Evolutionary conservation across 2,888 invertebrate species (phyloP).

Genomic region (Tetranychus truncatus): DNA sequence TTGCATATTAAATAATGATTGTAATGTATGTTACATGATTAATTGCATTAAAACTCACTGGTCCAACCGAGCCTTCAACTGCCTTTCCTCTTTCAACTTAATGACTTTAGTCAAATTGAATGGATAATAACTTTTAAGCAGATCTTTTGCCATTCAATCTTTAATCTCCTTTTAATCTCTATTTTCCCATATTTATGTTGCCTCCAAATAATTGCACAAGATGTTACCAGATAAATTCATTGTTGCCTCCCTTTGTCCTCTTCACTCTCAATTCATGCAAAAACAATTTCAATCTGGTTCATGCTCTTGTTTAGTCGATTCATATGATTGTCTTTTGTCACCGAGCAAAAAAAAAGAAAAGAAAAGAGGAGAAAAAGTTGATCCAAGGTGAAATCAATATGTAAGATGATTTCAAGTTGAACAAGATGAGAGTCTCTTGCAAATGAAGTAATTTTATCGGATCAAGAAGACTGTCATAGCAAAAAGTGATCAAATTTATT

Average conservation of each 20-base stretch:
- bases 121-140: no score
- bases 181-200: not conserved
- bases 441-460: not conserved
- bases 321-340: no score
- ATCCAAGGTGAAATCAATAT: no score
- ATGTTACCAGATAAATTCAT: not conserved
- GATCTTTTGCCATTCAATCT: not conserved
- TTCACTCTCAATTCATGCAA: not conserved
- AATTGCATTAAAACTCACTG: constrained; percentile 1
- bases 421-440: no score
- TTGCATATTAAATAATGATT: not conserved
- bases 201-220: not conserved
- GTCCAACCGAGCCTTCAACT: not conserved
- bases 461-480: not conserved
- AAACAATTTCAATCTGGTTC: not conserved
- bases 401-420: no score
- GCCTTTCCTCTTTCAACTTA: not conserved
- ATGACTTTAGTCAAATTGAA: not conserved
- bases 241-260: not conserved
- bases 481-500: not conserved
- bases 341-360: no score
- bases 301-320: not conserved
- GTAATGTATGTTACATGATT: not conserved
- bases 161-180: not conserved
- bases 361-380: no score